These are phyloP conservation scores for Agrypnia vestita DNA, from an alignment of 1,140 invertebrate genomes.

Conservation along the genomic window DNA sequence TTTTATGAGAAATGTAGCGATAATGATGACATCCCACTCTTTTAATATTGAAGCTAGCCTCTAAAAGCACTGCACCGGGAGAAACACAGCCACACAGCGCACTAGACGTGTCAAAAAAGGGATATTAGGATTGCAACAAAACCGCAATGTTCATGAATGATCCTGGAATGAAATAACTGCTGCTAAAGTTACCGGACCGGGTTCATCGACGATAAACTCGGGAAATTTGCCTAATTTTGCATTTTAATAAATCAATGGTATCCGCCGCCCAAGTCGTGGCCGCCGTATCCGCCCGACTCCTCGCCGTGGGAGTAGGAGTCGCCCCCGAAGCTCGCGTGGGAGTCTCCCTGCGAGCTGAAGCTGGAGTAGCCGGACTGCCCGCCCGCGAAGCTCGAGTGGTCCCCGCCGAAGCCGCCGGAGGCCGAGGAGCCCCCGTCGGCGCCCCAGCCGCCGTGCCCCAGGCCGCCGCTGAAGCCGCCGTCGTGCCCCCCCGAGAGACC, in stretches of 20 bases:
- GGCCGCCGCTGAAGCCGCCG: conserved; percentile 66
- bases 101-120: too few relatives aligned
- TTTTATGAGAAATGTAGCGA: too few relatives aligned
- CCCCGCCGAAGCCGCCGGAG: conserved; percentile 60
- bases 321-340: conserved; percentile 59
- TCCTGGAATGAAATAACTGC: conserved; percentile 25
- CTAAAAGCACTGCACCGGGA: not conserved
- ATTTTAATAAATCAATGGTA: conserved; percentile 16
- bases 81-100: not conserved
- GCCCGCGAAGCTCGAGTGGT: conserved; percentile 63
- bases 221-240: not conserved
- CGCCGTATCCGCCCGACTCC: conserved; percentile 57
- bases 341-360: conserved; percentile 65
- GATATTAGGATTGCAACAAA: not conserved
- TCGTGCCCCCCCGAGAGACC: conserved; percentile 65
- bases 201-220: not conserved
- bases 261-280: conserved; percentile 29
- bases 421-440: conserved; percentile 62
- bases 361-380: conserved; percentile 64
- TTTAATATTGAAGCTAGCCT: not conserved
- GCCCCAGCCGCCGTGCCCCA: conserved; percentile 64
- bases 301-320: conserved; percentile 63
- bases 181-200: not conserved
- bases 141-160: conserved; percentile 18
- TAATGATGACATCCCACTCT: too few relatives aligned